Conservation (phyloP, 2,113 vertebrate genomes). For the Cyprinodon tularosa region DNA sequence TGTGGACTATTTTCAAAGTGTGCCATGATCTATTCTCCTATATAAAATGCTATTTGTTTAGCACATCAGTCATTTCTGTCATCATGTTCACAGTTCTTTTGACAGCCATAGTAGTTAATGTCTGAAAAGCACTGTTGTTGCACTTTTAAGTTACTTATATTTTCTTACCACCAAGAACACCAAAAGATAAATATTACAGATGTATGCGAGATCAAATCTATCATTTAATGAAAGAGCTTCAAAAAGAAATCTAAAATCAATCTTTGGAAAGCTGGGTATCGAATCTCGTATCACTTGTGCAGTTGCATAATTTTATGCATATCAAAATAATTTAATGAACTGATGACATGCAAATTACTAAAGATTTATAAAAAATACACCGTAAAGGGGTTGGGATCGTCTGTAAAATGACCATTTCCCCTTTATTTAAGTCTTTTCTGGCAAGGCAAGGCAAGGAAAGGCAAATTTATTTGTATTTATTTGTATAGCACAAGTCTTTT, state of each 20-base stretch:
- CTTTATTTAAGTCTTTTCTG: slow-evolving; percentile 64
- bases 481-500: slow-evolving; percentile 17
- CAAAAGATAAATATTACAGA: slow-evolving; percentile 78
- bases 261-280: slow-evolving; percentile 40
- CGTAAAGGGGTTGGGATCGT: slow-evolving; percentile 79
- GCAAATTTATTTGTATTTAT: too few relatives aligned
- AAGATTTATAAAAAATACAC: slow-evolving; percentile 79
- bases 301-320: slow-evolving; percentile 63
- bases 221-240: slow-evolving; percentile 58
- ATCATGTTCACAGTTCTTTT: slow-evolving; percentile 25
- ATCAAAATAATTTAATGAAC: slow-evolving; percentile 77
- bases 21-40: slow-evolving; percentile 44
- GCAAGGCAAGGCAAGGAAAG: too few relatives aligned
- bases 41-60: slow-evolving; percentile 37
- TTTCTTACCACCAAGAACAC: slow-evolving; percentile 71
- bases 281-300: slow-evolving; percentile 26
- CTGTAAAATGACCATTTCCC: slow-evolving; percentile 81
- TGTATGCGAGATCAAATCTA: slow-evolving; percentile 52
- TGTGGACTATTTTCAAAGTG: slow-evolving; percentile 51
- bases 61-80: slow-evolving; percentile 34
- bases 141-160: slow-evolving; percentile 49
- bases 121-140: slow-evolving; percentile 52
- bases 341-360: slow-evolving; percentile 79
- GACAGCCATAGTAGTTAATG: slow-evolving; percentile 34
- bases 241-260: slow-evolving; percentile 67